These are phyloP conservation scores for Sinodicranocentrus sp. DNA, from an alignment of 2,888 invertebrate genomes.

Conservation along the genomic window DNA sequence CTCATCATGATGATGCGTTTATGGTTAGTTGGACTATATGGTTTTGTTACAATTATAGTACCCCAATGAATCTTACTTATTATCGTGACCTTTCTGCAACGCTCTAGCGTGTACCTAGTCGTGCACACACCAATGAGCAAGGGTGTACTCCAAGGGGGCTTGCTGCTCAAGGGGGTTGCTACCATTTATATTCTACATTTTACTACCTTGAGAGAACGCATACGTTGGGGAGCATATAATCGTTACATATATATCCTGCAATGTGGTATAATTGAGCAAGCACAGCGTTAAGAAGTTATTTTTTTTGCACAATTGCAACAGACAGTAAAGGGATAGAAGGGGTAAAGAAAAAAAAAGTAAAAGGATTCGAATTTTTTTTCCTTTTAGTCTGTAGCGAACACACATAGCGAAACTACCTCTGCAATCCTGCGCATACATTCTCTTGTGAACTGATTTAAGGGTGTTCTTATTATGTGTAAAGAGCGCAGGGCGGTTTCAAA, in stretches of 20 bases:
- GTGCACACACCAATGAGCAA: constrained; percentile 10
- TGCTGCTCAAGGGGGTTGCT: not conserved
- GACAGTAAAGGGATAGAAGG: too few relatives aligned
- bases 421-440: not conserved
- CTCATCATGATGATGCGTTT: too few relatives aligned
- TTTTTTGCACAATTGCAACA: not conserved
- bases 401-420: too few relatives aligned
- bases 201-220: too few relatives aligned
- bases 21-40: too few relatives aligned
- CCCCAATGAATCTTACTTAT: not conserved
- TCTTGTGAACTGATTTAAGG: constrained; percentile 7
- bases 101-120: not conserved
- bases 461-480: not conserved
- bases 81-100: constrained; percentile 10
- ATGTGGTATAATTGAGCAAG: not conserved
- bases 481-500: constrained; percentile 43
- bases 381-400: not conserved
- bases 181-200: too few relatives aligned
- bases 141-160: not conserved
- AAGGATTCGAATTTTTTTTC: constrained; percentile 9
- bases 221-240: too few relatives aligned
- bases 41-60: too few relatives aligned
- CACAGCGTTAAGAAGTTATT: not conserved
- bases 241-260: too few relatives aligned
- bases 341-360: not conserved